phyloP scores from a whole-genome alignment of 2,888 invertebrate genomes.

The Agrenia bidenticulata region DNA sequence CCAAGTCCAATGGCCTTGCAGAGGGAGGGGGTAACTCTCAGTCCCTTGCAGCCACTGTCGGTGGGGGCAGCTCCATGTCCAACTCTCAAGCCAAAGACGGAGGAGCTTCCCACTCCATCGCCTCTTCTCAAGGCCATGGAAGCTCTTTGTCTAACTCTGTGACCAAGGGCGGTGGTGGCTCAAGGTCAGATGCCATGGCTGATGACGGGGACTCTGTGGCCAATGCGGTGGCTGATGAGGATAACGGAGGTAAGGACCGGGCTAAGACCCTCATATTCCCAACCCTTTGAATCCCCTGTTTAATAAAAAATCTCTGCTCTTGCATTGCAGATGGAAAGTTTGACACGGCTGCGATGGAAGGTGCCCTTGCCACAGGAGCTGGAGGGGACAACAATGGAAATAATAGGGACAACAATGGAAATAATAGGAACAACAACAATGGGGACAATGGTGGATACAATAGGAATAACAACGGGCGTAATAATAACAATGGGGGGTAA shows the following conservation, averaged over 20 bases:
- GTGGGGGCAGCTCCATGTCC: constrained; percentile 17
- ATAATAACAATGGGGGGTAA: too few species aligned
- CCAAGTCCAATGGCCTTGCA: neutral
- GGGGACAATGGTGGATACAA: too few species aligned
- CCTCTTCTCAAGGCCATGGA: constrained; percentile 1
- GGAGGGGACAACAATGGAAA: too few species aligned
- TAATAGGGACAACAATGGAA: too few species aligned
- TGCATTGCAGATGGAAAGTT: too few species aligned
- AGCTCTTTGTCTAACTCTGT: constrained; percentile 9
- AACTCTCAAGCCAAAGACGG: constrained; percentile 21
- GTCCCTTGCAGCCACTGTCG: neutral
- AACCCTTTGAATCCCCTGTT: too few species aligned
- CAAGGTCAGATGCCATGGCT: constrained; percentile 13
- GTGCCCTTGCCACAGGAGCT: too few species aligned
- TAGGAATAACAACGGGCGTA: too few species aligned
- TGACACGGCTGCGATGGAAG: too few species aligned
- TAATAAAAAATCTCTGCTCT: too few species aligned
- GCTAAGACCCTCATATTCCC: too few species aligned
- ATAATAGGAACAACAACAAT: too few species aligned
- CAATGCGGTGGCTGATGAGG: constrained; percentile 8
- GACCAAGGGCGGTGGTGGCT: constrained; percentile 12
- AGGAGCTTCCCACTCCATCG: constrained; percentile 14
- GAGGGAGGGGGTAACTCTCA: constrained; percentile 22
- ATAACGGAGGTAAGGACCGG: constrained; percentile 15
- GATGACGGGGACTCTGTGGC: constrained; percentile 15